Percentiles rank a stretch among this genome's conserved stretches.
phyloP scores from a whole-genome alignment of 2,888 invertebrate species.

The Rhaphigaster nebulosa region DNA sequence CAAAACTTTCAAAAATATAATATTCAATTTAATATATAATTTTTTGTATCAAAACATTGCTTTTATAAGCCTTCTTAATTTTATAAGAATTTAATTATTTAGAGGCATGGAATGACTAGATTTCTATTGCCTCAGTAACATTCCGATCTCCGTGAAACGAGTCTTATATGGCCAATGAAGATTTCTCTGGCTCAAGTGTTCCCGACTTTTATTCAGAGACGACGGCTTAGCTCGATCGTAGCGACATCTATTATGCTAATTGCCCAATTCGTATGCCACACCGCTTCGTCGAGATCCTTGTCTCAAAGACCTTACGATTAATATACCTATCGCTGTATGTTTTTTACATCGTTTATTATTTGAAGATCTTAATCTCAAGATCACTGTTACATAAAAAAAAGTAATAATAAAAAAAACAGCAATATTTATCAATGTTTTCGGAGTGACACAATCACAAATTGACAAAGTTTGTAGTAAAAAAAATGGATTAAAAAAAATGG shows the following conservation, averaged over 20 bases:
- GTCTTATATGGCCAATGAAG: conserved; percentile 16
- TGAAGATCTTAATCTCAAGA: not conserved
- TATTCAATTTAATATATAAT: no score
- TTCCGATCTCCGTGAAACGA: not conserved
- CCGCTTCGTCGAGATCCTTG: not conserved
- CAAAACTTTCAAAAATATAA: no score
- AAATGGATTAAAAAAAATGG: no score
- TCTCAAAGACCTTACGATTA: conserved; percentile 15
- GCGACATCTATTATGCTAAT: conserved; percentile 16
- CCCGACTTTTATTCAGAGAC: not conserved
- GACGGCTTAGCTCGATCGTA: not conserved
- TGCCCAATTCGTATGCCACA: not conserved
- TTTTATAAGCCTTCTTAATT: no score
- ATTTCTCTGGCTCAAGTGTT: not conserved
- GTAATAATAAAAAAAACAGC: no score
- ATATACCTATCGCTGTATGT: not conserved
- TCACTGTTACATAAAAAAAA: not conserved
- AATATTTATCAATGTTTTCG: no score
- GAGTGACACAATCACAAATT: no score
- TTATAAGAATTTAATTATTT: no score
- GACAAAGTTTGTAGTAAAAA: no score
- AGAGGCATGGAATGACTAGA: not conserved
- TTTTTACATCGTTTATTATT: not conserved
- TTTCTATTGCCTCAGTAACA: not conserved
- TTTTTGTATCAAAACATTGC: no score